Evolutionary conservation across 2,797 vertebrate genomes (phyloP).

Genomic region (Sebastes dallii): DNA sequence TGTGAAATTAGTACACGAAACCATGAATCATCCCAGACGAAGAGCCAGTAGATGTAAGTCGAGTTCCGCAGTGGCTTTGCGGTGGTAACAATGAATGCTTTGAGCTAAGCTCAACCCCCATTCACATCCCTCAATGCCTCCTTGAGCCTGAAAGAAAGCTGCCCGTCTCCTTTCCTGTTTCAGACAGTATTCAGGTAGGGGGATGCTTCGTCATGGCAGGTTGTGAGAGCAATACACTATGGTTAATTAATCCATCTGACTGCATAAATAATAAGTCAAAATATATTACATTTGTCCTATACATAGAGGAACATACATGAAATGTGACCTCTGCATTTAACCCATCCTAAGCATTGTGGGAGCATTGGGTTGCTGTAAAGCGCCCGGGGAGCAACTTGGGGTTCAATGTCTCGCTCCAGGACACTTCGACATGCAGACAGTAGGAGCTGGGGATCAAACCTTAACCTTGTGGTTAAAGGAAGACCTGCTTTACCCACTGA

Average conservation of each 20-base stretch:
- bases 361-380: too few species aligned
- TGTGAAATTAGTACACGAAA: constrained; percentile 13
- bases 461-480: too few species aligned
- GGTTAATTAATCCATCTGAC: not conserved
- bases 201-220: not conserved
- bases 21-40: not conserved
- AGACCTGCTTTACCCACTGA: too few species aligned
- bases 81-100: not conserved
- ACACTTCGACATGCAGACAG: too few species aligned
- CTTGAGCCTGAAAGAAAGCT: constrained; percentile 1
- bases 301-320: too few species aligned
- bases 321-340: too few species aligned
- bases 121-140: constrained; percentile 18
- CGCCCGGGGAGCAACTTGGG: too few species aligned
- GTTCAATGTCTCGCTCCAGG: too few species aligned
- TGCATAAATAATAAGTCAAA: not conserved
- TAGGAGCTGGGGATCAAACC: too few species aligned
- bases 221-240: not conserved
- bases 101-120: constrained; percentile 12
- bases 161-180: not conserved
- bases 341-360: too few species aligned
- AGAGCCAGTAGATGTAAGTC: not conserved
- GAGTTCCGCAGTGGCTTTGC: not conserved
- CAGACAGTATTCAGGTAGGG: not conserved
- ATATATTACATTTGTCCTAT: too few species aligned